Evolutionary conservation across 2,113 vertebrate species (phyloP).

Genomic region (Mustelus asterias): DNA sequence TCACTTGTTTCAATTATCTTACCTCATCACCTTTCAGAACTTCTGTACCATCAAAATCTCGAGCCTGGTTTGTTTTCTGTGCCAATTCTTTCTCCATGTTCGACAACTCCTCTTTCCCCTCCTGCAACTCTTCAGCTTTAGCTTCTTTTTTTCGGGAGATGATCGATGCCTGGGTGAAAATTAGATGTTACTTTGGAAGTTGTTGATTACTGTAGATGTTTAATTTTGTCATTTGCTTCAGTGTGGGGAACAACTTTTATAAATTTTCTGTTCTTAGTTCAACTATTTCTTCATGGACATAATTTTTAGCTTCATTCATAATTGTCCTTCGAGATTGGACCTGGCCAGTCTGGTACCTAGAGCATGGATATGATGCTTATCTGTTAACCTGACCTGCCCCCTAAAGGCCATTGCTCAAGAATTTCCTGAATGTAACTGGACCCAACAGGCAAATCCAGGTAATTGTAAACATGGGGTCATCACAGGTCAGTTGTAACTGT

Average conservation of each 20-base stretch:
- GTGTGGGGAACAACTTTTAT: not conserved
- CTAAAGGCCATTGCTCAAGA: not conserved
- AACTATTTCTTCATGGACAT: not conserved
- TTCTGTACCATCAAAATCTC: slow-evolving; percentile 63
- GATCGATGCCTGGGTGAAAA: slow-evolving; percentile 73
- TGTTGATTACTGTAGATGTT: not conserved
- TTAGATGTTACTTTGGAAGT: slow-evolving; percentile 33
- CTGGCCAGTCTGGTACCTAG: not conserved
- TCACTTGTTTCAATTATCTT: slow-evolving; percentile 38
- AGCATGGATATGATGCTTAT: not conserved
- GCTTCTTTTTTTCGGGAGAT: slow-evolving; percentile 84
- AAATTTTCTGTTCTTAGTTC: not conserved
- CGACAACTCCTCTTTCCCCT: slow-evolving; percentile 76
- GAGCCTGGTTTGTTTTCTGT: slow-evolving; percentile 66
- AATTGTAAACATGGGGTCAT: not conserved
- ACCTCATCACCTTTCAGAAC: slow-evolving; percentile 82
- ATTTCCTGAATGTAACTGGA: not conserved
- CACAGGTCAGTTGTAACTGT: not conserved
- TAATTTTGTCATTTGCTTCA: slow-evolving; percentile 13
- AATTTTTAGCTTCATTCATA: not conserved
- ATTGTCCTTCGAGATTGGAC: not conserved
- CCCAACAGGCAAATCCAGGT: not conserved
- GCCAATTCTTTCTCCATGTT: slow-evolving; percentile 66
- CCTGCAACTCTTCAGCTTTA: slow-evolving; percentile 88
- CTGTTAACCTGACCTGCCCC: not conserved